Evolutionary conservation across 30 jellyfish, hydroid and myxozoan species (phyloP).

Genomic region (Hydractinia echinata): DNA sequence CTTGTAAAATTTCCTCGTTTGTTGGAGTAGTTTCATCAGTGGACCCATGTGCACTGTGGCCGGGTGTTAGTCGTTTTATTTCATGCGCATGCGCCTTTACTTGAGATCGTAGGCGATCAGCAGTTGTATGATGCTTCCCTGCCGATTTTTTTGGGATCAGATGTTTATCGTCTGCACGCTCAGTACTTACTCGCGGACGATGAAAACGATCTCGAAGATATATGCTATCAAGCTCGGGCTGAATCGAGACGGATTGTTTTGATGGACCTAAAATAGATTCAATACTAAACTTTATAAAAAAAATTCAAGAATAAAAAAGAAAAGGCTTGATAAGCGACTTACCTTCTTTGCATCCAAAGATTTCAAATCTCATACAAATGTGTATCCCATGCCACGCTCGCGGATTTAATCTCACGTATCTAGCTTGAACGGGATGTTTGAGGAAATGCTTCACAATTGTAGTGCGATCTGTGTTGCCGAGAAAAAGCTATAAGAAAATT

Average conservation of each 20-base stretch:
- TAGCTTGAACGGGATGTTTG: constrained; percentile 77
- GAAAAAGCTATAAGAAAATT: constrained; percentile 47
- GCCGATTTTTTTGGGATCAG: not conserved
- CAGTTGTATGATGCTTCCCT: constrained; percentile 10
- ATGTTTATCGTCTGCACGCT: constrained; percentile 29
- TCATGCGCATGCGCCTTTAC: constrained; percentile 16
- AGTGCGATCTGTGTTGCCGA: constrained; percentile 77
- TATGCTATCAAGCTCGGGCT: not conserved
- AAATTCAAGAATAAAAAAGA: not conserved
- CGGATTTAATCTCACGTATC: constrained; percentile 91
- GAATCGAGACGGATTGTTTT: not conserved
- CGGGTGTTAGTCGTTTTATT: constrained; percentile 14
- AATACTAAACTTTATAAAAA: not conserved
- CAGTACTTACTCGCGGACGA: not conserved
- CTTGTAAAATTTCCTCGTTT: constrained; percentile 12
- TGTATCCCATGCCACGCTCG: constrained; percentile 98
- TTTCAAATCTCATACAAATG: constrained; percentile 91
- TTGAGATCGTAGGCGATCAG: constrained; percentile 4
- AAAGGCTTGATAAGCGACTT: not conserved
- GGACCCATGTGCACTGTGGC: not conserved
- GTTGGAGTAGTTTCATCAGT: not conserved
- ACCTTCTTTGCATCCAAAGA: constrained; percentile 95
- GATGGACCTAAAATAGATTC: not conserved
- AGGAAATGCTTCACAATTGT: constrained; percentile 83
- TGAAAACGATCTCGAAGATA: not conserved